Evolutionary conservation across 2,113 vertebrate genomes (phyloP).

Genomic region (Odocoileus virginianus): DNA sequence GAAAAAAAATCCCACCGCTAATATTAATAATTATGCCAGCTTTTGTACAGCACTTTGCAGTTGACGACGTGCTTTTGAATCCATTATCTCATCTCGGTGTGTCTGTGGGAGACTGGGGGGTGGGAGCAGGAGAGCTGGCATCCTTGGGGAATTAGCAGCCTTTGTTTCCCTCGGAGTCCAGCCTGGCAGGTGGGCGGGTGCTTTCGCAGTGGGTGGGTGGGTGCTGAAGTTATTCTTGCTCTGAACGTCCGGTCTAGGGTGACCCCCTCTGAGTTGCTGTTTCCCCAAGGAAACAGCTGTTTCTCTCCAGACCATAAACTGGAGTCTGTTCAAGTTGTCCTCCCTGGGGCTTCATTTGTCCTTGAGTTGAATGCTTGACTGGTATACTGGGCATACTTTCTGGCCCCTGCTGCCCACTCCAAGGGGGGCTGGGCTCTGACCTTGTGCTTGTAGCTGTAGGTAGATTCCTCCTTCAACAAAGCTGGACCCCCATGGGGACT

Average conservation of each 20-base stretch:
- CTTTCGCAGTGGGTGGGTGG: neutral
- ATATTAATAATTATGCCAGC: slow-evolving; percentile 27
- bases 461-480: neutral
- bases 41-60: slow-evolving; percentile 32
- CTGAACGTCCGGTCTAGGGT: neutral
- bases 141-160: neutral
- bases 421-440: neutral
- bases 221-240: neutral
- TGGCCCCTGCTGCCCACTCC: neutral
- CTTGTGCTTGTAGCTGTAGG: neutral
- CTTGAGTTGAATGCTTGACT: neutral
- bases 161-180: neutral
- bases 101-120: neutral
- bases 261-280: neutral
- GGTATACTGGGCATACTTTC: neutral
- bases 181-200: neutral
- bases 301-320: neutral
- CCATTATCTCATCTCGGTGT: neutral
- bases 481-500: neutral
- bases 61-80: neutral
- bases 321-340: neutral
- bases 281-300: neutral
- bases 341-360: neutral
- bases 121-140: neutral
- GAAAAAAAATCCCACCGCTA: neutral